These are phyloP conservation scores for Catagonus wagneri DNA, from an alignment of 2,113 vertebrate genomes.

Conservation along the genomic window DNA sequence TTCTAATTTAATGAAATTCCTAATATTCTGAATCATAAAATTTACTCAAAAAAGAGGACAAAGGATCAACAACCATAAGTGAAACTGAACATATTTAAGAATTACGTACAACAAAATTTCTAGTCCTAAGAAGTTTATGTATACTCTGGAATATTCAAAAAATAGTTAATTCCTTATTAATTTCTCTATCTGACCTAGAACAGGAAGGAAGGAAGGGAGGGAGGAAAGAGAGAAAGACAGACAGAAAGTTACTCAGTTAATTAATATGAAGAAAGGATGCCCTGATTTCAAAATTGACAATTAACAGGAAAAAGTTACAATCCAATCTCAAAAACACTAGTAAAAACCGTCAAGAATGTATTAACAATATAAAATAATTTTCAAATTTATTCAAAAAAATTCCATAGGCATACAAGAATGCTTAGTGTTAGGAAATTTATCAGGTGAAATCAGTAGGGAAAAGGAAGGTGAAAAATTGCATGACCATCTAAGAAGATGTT, in stretches of 20 bases:
- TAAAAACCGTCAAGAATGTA: background rate
- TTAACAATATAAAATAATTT: slow-evolving; percentile 1
- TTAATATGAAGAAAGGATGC: background rate
- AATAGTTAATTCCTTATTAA: background rate
- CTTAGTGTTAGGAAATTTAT: background rate
- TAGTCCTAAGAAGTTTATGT: background rate
- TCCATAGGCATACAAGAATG: background rate
- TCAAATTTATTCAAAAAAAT: background rate
- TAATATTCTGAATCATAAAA: background rate
- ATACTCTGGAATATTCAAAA: background rate
- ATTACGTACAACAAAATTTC: background rate
- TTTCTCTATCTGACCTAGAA: background rate
- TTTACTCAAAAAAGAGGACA: background rate
- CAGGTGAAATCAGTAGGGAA: background rate
- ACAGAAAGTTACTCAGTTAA: background rate
- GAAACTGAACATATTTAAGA: background rate
- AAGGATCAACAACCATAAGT: background rate
- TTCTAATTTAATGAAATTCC: background rate
- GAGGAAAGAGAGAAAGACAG: no score
- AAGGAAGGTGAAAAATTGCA: background rate
- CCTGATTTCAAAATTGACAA: background rate
- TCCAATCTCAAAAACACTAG: background rate
- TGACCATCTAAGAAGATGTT: background rate
- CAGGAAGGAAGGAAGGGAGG: background rate
- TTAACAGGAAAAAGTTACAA: background rate